Conservation (phyloP, 2,113 vertebrate species). For the Platanista minor region DNA sequence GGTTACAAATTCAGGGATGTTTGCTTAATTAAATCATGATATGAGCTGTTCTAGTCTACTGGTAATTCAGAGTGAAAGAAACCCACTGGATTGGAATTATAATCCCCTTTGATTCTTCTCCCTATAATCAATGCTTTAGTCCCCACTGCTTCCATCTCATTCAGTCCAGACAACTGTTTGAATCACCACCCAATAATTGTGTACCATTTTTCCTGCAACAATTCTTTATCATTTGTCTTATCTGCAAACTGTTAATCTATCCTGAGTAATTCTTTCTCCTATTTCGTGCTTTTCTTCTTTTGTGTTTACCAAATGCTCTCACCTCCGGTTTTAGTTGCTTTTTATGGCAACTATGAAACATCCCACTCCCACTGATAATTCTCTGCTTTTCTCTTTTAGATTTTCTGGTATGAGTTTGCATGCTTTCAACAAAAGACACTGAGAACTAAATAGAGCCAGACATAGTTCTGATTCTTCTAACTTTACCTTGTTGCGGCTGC, state of each 20-base stretch:
- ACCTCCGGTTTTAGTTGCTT: background rate
- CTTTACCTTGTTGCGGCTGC: background rate
- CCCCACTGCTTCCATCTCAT: background rate
- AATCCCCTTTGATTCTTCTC: background rate
- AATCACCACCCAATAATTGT: background rate
- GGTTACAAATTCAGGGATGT: background rate
- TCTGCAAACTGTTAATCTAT: background rate
- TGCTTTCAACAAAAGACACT: background rate
- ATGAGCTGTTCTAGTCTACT: background rate
- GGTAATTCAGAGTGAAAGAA: background rate
- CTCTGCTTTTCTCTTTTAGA: background rate
- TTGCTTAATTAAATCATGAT: background rate
- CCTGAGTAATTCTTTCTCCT: background rate
- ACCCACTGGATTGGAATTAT: background rate
- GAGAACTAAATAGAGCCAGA: background rate
- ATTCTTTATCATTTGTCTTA: background rate
- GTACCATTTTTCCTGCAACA: background rate
- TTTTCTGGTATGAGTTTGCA: background rate
- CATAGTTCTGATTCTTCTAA: background rate
- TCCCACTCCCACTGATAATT: background rate
- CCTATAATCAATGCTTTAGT: accelerated
- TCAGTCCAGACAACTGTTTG: background rate
- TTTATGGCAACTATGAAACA: background rate
- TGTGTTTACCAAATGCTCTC: background rate
- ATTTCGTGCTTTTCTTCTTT: background rate